Base-by-base conservation (phyloP, 2,113 vertebrate species). In the Salvelinus sp. region DNA sequence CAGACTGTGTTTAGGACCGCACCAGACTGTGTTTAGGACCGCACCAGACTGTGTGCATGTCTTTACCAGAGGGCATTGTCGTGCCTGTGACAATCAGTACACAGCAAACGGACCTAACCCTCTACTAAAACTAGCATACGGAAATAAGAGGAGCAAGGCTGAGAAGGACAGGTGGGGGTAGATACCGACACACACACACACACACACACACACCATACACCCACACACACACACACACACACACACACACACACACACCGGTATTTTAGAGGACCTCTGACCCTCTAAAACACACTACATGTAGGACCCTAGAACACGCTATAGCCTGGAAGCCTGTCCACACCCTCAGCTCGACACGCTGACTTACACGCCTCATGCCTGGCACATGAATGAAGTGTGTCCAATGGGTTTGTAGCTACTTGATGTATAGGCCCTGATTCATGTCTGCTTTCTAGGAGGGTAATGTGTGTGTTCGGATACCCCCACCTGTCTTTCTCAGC, bases 401-500 rank as follows among this genome's bases (percentile, higher is more conserved):
- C 73, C 33, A 6, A 63, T 81, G 83, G 54, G 74, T 83, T 81
- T 75, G 76, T 73, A 57, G 28, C 78, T 86, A 80, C 79, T 77
- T 66, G 6, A 65, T 47, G 50, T 65, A 54, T 54, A 50, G 25
- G 68, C 58, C 72, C 67, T 86, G 81, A 86, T 76, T 82, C 76
- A 78, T 60, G 25, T 0, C 68, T 6, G 76, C 25, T 50, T 7
- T 69, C 14, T 22, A 20, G 18, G 67, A 69, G 67, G 6, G 68
- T 50, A 9, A 25, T 64, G 10, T 28, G 77, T 63, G 72, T 6
- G 1, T 28, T 33, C 14, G 62, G 72, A 70, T 57, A 73, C 76
- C 68, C 23, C 78, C 83, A 83, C 84, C 83, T 88, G 83, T 89
- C 67, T 50, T 70, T 81, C 66, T 63, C n/a, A 48, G 83, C 81